Evolutionary conservation across 2,113 vertebrate genomes (phyloP), one percentile per base, ranked within the genome.

Genomic region (Salminus brasiliensis): DNA sequence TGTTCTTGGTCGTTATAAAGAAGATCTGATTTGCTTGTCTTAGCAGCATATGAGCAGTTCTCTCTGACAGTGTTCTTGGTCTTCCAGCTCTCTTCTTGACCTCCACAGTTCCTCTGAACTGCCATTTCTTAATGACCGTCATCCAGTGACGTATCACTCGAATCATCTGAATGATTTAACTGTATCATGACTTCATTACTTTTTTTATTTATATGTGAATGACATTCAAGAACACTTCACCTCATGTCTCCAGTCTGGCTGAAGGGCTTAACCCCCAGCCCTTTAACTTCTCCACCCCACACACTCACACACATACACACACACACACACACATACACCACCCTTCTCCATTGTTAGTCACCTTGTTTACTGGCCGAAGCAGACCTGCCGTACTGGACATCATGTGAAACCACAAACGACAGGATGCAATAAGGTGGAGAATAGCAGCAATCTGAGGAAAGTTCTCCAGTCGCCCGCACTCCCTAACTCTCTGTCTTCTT

Each of bases 401-500:
- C 98, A 97, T 95, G 94, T 93, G 95, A 96, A 98, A 98, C 96
- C 91, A 94, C 95, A 95, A 94, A 94, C 94, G 97, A 98, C 97
- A 98, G 96, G 95, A 95, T 94, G 96, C 96, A 97, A 97, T 98
- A 97, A 97, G 94, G 93, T 93, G 92, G 93, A 94, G 96, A 96
- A 95, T 91, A 95, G 96, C 95, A 93, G 94, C 96, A 96, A 97
- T 97, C 96, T 94, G 93, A 94, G 92, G 94, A 96, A 97, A 97
- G 98, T 97, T 97, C 95, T 96, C 96, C 96, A 96, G 96, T 96
- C 96, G 94, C 95, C 95, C 92, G 89, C 88, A 92, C 94, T 95
- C 93, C 95, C 95, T 95, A 96, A 97, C 96, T 97, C 96, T 96
- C 97, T 98, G 96, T 99, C 97, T 98, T 97, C 97, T 97, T 96